Evolutionary conservation across 2,113 vertebrate species (phyloP), one percentile per base, ranked within the genome.

Genomic region (Scortum barcoo): DNA sequence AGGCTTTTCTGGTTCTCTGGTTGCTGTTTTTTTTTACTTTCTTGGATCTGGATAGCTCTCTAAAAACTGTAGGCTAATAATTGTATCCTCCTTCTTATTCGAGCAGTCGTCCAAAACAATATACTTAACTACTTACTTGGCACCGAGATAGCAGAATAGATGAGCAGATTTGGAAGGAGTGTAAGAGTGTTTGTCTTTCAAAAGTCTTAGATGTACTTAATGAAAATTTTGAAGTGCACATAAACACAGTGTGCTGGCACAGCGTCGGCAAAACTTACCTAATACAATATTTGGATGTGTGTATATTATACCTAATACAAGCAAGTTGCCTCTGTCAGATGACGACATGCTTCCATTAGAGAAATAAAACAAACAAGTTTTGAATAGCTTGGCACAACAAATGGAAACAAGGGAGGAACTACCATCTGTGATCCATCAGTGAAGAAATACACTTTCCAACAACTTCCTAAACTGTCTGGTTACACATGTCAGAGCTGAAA

Each of bases 41-140:
- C 38, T 76, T 79, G 76, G 78, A 80, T 83, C 10, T 24, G 33
- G 14, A 40, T 51, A 46, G 67, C 76, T 86, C 76, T 83, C 28
- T 80, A 53, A 83, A 77, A 90, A 75, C 68, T 54, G 30, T 48
- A 24, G 40, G n/a, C 62, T 67, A 44, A 75, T 86, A 76, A 78
- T 72, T 78, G 53, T 72, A 65, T 80, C 61, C 36, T 82, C 30
- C 42, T 81, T 80, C 60, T 71, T 81, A 72, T 71, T 88, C 36
- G 57, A 84, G 75, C 71, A 28, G 80, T 42, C 9, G 71, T 78
- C 78, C 83, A 86, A 78, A 54, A 79, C 48, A 78, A 78, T 83
- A 72, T 56, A 67, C 78, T 72, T 63, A 80, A 79, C 38, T 30
- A 28, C 60, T 61, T 53, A 70, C 60, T 79, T 85, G 80, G 81